Conservation (phyloP, 2,113 vertebrate genomes). For the Cavia porcellus region DNA sequence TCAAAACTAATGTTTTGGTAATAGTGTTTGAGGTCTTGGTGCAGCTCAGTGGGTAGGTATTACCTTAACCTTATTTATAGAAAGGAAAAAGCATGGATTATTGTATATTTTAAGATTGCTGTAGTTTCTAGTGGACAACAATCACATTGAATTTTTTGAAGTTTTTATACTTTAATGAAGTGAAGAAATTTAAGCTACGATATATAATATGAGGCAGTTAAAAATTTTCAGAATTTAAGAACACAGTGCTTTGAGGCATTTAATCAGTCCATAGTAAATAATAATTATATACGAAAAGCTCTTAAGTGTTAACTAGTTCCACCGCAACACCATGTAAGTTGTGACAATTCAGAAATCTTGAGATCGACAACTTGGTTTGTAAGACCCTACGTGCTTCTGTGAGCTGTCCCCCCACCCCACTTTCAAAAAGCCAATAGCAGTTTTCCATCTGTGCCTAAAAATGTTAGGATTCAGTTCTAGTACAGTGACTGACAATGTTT, state of each 20-base stretch:
- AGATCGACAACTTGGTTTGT: conserved; percentile 92
- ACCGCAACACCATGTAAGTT: conserved; percentile 91
- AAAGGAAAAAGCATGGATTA: background rate
- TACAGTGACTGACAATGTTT: conserved; percentile 83
- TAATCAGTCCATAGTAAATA: conserved; percentile 92
- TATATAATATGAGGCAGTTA: conserved; percentile 92
- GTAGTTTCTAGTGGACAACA: no score
- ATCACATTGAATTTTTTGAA: conserved; percentile 78
- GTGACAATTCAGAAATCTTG: conserved; percentile 90
- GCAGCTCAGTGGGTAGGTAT: no score
- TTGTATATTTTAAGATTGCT: background rate
- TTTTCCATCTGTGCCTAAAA: conserved; percentile 89
- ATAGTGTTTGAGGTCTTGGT: background rate
- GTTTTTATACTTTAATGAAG: conserved; percentile 98
- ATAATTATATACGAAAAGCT: conserved; percentile 92
- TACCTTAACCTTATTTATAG: background rate
- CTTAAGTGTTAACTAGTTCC: conserved; percentile 92
- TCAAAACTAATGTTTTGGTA: background rate
- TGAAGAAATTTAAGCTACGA: conserved; percentile 93
- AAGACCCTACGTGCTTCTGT: conserved; percentile 88
- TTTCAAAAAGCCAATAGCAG: conserved; percentile 88
- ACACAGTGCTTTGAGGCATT: conserved; percentile 95
- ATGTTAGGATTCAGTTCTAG: conserved; percentile 88
- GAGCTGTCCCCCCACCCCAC: conserved; percentile 84
- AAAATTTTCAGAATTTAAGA: conserved; percentile 94